Conservation (phyloP, 2,888 invertebrate genomes). For the Lamproptera curius region DNA sequence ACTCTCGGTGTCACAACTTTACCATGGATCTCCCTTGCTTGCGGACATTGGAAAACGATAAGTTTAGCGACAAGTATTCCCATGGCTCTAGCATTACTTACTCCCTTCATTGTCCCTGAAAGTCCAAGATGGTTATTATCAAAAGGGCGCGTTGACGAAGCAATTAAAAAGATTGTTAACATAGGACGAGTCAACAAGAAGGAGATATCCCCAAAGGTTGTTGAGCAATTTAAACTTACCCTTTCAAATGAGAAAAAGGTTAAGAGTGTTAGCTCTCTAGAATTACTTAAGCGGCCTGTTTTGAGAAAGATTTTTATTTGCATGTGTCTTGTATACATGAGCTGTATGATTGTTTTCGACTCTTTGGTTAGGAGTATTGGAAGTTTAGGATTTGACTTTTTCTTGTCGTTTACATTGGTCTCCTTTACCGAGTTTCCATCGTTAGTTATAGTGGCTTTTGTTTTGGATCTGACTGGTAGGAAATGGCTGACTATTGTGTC, state of each 20-base stretch:
- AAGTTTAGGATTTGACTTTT: constrained; percentile 50
- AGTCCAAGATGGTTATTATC: constrained; percentile 59
- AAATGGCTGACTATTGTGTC: constrained; percentile 40
- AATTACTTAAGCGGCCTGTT: constrained; percentile 41
- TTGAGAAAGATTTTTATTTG: constrained; percentile 45
- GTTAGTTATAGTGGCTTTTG: constrained; percentile 44
- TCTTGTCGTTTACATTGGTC: constrained; percentile 53
- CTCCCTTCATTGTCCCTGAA: constrained; percentile 52
- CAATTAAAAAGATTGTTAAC: constrained; percentile 40
- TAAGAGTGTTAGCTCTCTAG: constrained; percentile 33
- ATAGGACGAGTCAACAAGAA: constrained; percentile 50
- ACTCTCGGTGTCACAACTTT: constrained; percentile 36
- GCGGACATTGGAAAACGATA: constrained; percentile 52
- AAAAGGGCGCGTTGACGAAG: constrained; percentile 48
- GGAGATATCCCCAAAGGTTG: constrained; percentile 36
- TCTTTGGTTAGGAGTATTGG: constrained; percentile 50
- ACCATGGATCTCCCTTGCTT: constrained; percentile 56
- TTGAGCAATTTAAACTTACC: constrained; percentile 43
- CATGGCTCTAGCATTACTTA: constrained; percentile 41
- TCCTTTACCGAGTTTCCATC: constrained; percentile 60
- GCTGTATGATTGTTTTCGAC: constrained; percentile 47
- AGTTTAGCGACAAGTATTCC: constrained; percentile 52
- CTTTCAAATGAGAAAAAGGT: constrained; percentile 23
- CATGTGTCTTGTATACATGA: constrained; percentile 46
- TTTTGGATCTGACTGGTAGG: constrained; percentile 50